Percentiles rank a stretch among this genome's conserved stretches.
Evolutionary conservation across 1,140 invertebrate genomes (phyloP).

Genomic region (Rhopalosiphum padi): DNA sequence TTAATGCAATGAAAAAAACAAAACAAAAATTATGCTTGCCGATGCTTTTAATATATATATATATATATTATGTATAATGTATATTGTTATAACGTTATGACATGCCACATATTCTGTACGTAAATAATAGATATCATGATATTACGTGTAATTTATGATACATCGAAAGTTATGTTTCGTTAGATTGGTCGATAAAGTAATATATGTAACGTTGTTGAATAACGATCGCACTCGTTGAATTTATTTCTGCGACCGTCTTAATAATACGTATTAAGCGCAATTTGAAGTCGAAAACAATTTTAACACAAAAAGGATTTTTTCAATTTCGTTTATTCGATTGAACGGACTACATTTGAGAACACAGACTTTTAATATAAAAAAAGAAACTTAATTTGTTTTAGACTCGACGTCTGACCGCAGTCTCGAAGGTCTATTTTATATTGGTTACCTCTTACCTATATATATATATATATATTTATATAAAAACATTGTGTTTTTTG

Average conservation of each 20-base stretch:
- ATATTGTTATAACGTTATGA: not conserved
- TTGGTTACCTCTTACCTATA: not conserved
- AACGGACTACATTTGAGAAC: not conserved
- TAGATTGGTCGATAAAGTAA: not conserved
- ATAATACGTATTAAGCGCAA: not conserved
- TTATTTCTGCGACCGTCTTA: not conserved
- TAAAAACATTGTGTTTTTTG: not conserved
- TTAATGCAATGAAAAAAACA: not conserved
- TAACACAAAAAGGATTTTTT: not conserved
- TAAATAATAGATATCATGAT: not conserved
- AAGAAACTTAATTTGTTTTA: not conserved
- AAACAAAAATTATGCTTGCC: not conserved
- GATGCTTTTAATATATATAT: not conserved
- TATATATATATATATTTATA: too few relatives aligned
- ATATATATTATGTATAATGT: not conserved
- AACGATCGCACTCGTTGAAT: not conserved
- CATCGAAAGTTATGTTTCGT: not conserved
- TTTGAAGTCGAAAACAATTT: not conserved
- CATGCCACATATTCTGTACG: not conserved
- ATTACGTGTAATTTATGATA: not conserved
- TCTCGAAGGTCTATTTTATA: not conserved
- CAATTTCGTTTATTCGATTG: not conserved
- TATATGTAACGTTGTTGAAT: not conserved
- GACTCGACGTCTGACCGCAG: not conserved
- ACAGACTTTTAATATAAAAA: not conserved